Base-by-base conservation (phyloP, 2,113 vertebrate species). In the Hemiprocne comata region DNA sequence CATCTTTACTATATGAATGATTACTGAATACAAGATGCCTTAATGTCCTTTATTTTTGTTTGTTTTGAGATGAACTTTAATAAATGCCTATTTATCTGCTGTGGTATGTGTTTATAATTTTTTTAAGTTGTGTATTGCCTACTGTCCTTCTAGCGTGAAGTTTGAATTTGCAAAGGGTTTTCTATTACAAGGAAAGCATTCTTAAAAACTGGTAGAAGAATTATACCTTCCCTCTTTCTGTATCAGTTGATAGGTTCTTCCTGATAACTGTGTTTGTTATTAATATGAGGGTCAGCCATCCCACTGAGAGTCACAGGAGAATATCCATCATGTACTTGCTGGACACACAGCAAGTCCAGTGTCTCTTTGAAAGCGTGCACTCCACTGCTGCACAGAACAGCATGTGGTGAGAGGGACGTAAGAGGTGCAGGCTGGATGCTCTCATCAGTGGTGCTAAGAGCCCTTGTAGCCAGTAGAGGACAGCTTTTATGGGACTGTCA, bases 1-100 rank as follows among this genome's bases (percentile, higher is more conserved):
- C 72, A 66, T 93, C 75, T 96, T 90, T 94, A 72, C 83, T 93
- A 34, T 90, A 61, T 83, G 81, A 89, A 79, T 6, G 17, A 74
- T 93, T 87, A 87, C 33, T 85, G 81, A 95, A 77, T 91, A 90
- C 73, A 94, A 95, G 91, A 97, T 98, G 97, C 98, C 98, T 98
- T 98, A 98, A 97, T 97, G 90, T 95, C 62, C 85, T 76, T 96
- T 94, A 95, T 96, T 97, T 92, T 95, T 82, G 95, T 80, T 92
- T 96, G 86, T 26, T 85, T 89, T 81, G 78, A 95, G 83, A 88
- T 86, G 67, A 69, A 93, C 89, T 96, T 98, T 95, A 98, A 98
- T 97, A 97, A 97, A 97, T 96, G 60, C 62, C 40, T 97, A 88
- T 97, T 97, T 97, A 95, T 95, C 85, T 92, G 79, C 90, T 91